phyloP scores from a whole-genome alignment of 2,113 vertebrate species.

The Hucho hucho region DNA sequence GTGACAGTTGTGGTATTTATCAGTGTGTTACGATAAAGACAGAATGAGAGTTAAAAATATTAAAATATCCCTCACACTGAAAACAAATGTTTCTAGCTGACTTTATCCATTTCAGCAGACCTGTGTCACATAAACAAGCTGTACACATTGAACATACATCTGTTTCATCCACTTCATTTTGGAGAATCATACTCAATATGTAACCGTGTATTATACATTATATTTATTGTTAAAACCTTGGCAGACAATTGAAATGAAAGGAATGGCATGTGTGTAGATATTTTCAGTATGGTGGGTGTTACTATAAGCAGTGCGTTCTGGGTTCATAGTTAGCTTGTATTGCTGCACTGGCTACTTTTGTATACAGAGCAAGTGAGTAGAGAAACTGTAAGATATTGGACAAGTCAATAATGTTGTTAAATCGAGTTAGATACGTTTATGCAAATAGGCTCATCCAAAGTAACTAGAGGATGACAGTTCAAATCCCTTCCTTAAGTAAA shows the following conservation, averaged over 20 bases:
- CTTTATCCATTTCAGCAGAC: background rate
- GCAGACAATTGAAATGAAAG: background rate
- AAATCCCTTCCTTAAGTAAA: conserved; percentile 2
- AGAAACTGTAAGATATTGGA: conserved; percentile 9
- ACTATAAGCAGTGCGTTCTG: conserved; percentile 1
- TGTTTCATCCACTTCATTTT: background rate
- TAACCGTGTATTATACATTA: background rate
- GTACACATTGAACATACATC: background rate
- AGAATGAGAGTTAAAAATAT: background rate
- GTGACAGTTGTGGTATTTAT: background rate
- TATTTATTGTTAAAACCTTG: background rate
- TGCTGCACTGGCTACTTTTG: conserved; percentile 14
- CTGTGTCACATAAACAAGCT: background rate
- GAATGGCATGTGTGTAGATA: conserved; percentile 18
- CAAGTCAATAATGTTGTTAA: conserved; percentile 16
- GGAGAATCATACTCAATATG: background rate
- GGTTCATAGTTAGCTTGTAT: conserved; percentile 22
- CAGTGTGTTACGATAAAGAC: background rate
- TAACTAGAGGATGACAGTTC: background rate
- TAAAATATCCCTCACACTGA: background rate
- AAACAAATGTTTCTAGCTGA: background rate
- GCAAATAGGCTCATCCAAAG: conserved; percentile 16
- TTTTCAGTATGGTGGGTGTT: conserved; percentile 10
- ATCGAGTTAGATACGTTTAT: conserved; percentile 10
- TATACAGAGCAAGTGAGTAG: conserved; percentile 4